Evolutionary conservation across 2,888 invertebrate species (phyloP).

Genomic region (Falcaria lacertinaria): DNA sequence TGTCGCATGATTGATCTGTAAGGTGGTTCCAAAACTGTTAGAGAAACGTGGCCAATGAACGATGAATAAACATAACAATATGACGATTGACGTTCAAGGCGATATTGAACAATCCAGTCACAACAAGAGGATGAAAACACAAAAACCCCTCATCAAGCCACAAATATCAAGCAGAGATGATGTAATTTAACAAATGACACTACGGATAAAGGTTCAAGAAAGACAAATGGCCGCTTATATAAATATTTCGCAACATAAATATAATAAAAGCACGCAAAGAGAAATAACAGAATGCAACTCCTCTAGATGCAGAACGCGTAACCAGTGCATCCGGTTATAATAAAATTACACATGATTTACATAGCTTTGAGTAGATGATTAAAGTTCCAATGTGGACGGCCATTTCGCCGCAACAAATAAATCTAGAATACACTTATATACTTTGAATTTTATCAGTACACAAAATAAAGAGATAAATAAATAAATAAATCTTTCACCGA

Average conservation of each 20-base stretch:
- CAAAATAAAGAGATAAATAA: neutral
- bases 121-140: neutral
- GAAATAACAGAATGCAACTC: neutral
- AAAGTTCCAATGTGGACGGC: neutral
- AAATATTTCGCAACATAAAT: slow-evolving; percentile 2
- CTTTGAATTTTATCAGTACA: too few relatives aligned
- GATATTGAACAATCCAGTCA: too few relatives aligned
- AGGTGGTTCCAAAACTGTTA: too few relatives aligned
- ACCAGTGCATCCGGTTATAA: slow-evolving; percentile 3
- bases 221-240: slow-evolving; percentile 4
- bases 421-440: too few relatives aligned
- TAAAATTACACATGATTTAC: too few relatives aligned
- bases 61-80: too few relatives aligned
- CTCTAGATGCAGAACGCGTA: slow-evolving; percentile 1
- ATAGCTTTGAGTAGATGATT: too few relatives aligned
- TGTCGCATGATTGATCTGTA: too few relatives aligned
- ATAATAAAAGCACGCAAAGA: slow-evolving; percentile 5
- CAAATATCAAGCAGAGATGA: neutral
- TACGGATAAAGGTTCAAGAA: neutral
- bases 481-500: neutral
- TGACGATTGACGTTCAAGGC: neutral
- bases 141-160: neutral
- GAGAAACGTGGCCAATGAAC: too few relatives aligned
- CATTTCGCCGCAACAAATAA: neutral
- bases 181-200: neutral